Percentiles rank a stretch among this genome's conserved stretches.
Evolutionary conservation across 2,888 invertebrate genomes (phyloP).

Genomic region (Diloba caeruleocephala): DNA sequence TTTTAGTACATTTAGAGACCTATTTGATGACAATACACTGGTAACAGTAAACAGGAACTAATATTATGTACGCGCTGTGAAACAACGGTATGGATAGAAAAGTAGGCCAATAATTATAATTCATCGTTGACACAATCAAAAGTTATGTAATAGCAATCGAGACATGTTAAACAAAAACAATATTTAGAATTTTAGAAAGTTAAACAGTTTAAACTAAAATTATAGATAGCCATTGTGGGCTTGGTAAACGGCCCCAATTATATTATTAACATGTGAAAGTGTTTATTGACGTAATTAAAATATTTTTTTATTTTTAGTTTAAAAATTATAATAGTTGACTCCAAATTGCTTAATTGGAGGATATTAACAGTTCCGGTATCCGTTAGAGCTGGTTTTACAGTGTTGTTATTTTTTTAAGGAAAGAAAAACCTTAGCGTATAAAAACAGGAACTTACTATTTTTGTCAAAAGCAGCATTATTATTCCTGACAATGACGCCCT

Average conservation of each 20-base stretch:
- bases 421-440: not conserved
- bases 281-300: conserved; percentile 25
- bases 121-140: conserved; percentile 16
- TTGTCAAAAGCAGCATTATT: conserved; percentile 86
- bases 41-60: too few relatives aligned
- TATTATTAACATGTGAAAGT: conserved; percentile 48
- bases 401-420: not conserved
- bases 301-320: conserved; percentile 4
- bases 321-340: conserved; percentile 25
- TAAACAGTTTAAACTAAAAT: conserved; percentile 45
- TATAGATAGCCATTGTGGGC: conserved; percentile 35
- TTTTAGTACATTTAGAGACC: too few relatives aligned
- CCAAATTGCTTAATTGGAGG: not conserved
- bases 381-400: not conserved
- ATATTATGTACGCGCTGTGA: too few relatives aligned
- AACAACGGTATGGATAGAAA: not conserved
- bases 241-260: conserved; percentile 45
- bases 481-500: conserved; percentile 88
- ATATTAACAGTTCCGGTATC: conserved; percentile 1
- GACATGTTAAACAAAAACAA: conserved; percentile 17
- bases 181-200: conserved; percentile 48
- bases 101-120: not conserved
- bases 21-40: too few relatives aligned
- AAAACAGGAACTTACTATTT: conserved; percentile 88
- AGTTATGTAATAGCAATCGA: conserved; percentile 33